These are phyloP conservation scores for Alentia gelatinosa DNA, from an alignment of 2,888 invertebrate genomes.

Conservation along the genomic window DNA sequence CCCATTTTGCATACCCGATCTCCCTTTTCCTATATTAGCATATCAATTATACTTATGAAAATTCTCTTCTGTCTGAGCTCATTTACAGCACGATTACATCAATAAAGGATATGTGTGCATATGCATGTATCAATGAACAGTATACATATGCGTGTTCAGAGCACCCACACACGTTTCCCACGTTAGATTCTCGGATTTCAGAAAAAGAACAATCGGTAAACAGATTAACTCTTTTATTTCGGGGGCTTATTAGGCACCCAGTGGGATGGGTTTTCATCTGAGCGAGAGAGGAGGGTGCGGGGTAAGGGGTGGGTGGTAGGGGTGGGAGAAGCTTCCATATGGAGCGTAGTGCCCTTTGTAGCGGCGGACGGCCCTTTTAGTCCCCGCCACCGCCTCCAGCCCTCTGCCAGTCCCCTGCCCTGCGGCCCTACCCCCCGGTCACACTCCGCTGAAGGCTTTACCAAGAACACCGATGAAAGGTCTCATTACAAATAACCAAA, in stretches of 20 bases:
- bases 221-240: neutral
- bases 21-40: too few relatives aligned
- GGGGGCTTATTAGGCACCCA: neutral
- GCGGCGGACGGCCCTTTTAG: neutral
- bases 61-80: too few relatives aligned
- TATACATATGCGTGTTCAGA: too few relatives aligned
- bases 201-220: constrained; percentile 1
- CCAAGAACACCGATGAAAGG: neutral
- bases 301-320: neutral
- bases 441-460: neutral
- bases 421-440: neutral
- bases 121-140: too few relatives aligned
- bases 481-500: neutral
- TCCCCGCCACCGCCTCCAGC: neutral
- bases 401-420: neutral
- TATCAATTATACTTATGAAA: too few relatives aligned
- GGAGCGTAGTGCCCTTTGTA: neutral
- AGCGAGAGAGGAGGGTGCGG: neutral
- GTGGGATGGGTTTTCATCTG: neutral
- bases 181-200: too few relatives aligned
- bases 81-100: too few relatives aligned
- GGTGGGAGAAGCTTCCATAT: neutral
- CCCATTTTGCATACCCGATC: too few relatives aligned
- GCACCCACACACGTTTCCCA: too few relatives aligned
- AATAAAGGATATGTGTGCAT: too few relatives aligned